Evolutionary conservation across 2,888 invertebrate species (phyloP).

Genomic region (Hydrotaea diabolus): DNA sequence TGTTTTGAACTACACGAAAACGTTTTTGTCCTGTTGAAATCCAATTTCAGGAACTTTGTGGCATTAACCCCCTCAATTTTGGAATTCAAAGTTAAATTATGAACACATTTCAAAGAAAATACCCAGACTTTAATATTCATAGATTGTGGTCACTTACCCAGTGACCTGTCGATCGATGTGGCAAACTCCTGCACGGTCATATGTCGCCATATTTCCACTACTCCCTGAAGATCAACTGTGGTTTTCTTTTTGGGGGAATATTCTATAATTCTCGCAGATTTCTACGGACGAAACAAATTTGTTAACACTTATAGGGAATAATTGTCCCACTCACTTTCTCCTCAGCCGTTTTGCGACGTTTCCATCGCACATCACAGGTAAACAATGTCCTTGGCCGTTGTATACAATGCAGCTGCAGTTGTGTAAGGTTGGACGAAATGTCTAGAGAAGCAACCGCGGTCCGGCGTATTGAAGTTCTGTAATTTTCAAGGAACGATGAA

Average conservation of each 20-base stretch:
- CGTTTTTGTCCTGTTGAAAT: too few species aligned
- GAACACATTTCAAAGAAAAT: too few species aligned
- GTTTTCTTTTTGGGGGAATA: conserved; percentile 81
- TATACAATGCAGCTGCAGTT: conserved; percentile 46
- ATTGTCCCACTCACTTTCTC: conserved; percentile 85
- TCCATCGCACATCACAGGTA: conserved; percentile 79
- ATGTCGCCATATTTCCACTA: conserved; percentile 88
- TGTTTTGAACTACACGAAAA: too few species aligned
- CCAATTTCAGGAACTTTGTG: too few species aligned
- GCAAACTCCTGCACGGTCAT: conserved; percentile 91
- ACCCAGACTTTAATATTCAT: not conserved
- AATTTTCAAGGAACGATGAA: not conserved
- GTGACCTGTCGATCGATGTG: conserved; percentile 83
- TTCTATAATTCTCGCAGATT: conserved; percentile 83
- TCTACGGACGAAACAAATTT: conserved; percentile 75
- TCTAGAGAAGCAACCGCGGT: conserved; percentile 3
- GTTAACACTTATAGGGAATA: not conserved
- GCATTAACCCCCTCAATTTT: too few species aligned
- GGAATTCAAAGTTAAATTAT: too few species aligned
- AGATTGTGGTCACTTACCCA: conserved; percentile 82
- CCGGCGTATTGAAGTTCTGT: conserved; percentile 31
- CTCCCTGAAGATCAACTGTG: conserved; percentile 70
- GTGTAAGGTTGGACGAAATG: conserved; percentile 29
- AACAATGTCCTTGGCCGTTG: conserved; percentile 69
- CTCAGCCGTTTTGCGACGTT: conserved; percentile 84